Conservation (phyloP, 2,888 invertebrate species). For the Hypolimnas misippus region DNA sequence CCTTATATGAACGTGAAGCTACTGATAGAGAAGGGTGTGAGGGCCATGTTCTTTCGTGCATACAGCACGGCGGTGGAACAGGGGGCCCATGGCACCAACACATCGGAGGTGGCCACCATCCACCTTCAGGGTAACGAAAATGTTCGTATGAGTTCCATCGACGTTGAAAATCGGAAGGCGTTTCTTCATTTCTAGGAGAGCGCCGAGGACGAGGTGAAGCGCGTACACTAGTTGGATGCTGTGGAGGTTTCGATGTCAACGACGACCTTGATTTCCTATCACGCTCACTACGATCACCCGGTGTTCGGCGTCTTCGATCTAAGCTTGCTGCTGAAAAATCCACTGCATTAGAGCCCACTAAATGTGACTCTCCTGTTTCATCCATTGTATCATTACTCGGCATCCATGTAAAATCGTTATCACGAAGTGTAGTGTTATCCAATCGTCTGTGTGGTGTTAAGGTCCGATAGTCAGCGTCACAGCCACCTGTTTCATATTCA, state of each 20-base stretch:
- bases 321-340: conserved; percentile 76
- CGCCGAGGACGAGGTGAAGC: conserved; percentile 73
- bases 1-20: conserved; percentile 71
- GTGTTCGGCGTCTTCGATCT: conserved; percentile 80
- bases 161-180: conserved; percentile 73
- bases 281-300: conserved; percentile 83
- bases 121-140: conserved; percentile 84
- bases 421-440: conserved; percentile 86
- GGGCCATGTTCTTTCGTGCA: conserved; percentile 79
- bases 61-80: conserved; percentile 74
- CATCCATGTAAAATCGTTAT: conserved; percentile 88
- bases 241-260: conserved; percentile 80
- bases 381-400: conserved; percentile 69
- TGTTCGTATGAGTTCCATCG: conserved; percentile 84
- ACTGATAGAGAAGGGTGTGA: conserved; percentile 75
- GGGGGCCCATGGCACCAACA: conserved; percentile 79
- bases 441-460: conserved; percentile 70
- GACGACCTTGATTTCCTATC: conserved; percentile 87
- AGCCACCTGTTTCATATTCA: conserved; percentile 82
- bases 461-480: conserved; percentile 85
- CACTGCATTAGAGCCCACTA: conserved; percentile 62
- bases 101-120: conserved; percentile 74
- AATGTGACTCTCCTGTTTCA: conserved; percentile 56
- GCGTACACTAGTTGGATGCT: conserved; percentile 71
- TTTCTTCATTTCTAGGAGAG: conserved; percentile 62